Percentiles rank a stretch among this genome's conserved stretches.
Evolutionary conservation across 37 sponge, comb jelly and placozoan species (phyloP).

Genomic region (Crambe crambe): DNA sequence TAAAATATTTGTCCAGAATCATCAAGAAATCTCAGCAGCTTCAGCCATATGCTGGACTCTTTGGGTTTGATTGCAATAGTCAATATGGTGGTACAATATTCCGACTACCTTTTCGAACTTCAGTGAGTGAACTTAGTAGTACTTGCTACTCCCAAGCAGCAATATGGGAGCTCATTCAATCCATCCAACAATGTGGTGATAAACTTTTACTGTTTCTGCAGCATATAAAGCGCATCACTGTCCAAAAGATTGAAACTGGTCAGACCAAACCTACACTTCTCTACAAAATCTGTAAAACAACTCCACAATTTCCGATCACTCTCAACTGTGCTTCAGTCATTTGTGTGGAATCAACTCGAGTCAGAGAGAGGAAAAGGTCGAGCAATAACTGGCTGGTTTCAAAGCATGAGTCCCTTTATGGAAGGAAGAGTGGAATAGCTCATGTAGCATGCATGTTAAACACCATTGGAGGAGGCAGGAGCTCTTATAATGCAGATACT

Average conservation of each 20-base stretch:
- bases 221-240: slow-evolving; percentile 37
- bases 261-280: neutral
- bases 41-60: slow-evolving; percentile 48
- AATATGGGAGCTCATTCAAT: slow-evolving; percentile 13
- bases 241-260: slow-evolving; percentile 15
- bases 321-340: too few relatives aligned
- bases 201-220: slow-evolving; percentile 67
- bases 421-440: slow-evolving; percentile 6
- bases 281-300: neutral
- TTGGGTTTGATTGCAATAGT: slow-evolving; percentile 17
- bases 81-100: slow-evolving; percentile 64
- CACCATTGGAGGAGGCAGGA: neutral
- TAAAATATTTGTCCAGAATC: slow-evolving; percentile 8
- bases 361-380: neutral
- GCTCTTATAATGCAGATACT: neutral
- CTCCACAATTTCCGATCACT: too few relatives aligned
- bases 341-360: too few relatives aligned
- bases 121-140: slow-evolving; percentile 51
- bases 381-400: too few relatives aligned
- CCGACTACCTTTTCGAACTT: slow-evolving; percentile 71
- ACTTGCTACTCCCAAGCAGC: slow-evolving; percentile 2
- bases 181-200: slow-evolving; percentile 1
- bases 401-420: too few relatives aligned
- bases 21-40: slow-evolving; percentile 44
- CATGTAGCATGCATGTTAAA: slow-evolving; percentile 34